Evolutionary conservation across 2,797 vertebrate species (phyloP).

Genomic region (Xenopus petersii): DNA sequence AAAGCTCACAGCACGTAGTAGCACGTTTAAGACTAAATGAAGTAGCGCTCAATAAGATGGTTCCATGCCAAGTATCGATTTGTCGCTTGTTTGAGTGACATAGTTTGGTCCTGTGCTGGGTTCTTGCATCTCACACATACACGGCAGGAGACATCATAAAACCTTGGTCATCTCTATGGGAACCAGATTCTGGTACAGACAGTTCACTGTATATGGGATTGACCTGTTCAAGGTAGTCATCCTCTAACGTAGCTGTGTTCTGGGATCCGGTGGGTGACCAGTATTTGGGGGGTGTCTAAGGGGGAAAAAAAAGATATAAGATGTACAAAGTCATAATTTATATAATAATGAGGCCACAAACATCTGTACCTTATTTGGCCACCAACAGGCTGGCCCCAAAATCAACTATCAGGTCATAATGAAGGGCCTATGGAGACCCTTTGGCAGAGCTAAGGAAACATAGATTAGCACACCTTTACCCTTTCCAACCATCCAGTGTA

Average conservation of each 20-base stretch:
- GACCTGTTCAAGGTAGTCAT: slow-evolving; percentile 60
- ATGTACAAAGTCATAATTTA: too few relatives aligned
- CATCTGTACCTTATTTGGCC: too few relatives aligned
- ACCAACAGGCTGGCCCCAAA: too few relatives aligned
- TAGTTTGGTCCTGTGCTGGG: not conserved
- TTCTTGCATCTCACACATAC: slow-evolving; percentile 52
- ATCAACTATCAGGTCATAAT: too few relatives aligned
- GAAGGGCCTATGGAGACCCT: too few relatives aligned
- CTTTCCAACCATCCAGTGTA: too few relatives aligned
- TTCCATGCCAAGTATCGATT: not conserved
- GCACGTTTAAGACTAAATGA: not conserved
- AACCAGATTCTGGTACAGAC: slow-evolving; percentile 47
- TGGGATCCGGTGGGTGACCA: slow-evolving; percentile 54
- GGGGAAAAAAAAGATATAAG: too few relatives aligned
- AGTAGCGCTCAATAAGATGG: not conserved
- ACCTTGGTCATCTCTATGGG: slow-evolving; percentile 51
- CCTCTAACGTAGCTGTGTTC: slow-evolving; percentile 40
- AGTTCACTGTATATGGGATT: slow-evolving; percentile 62
- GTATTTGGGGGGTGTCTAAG: slow-evolving; percentile 56
- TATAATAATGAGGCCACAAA: too few relatives aligned
- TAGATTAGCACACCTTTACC: too few relatives aligned
- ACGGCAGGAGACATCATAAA: slow-evolving; percentile 66
- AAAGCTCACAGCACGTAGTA: not conserved
- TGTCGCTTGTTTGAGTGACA: not conserved
- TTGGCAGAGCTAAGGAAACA: too few relatives aligned